A percentile compares a stretch with the other conserved stretches of the same genome.
These are phyloP conservation scores for Calypte anna DNA, from an alignment of 2,113 vertebrate genomes.

Conservation along the genomic window DNA sequence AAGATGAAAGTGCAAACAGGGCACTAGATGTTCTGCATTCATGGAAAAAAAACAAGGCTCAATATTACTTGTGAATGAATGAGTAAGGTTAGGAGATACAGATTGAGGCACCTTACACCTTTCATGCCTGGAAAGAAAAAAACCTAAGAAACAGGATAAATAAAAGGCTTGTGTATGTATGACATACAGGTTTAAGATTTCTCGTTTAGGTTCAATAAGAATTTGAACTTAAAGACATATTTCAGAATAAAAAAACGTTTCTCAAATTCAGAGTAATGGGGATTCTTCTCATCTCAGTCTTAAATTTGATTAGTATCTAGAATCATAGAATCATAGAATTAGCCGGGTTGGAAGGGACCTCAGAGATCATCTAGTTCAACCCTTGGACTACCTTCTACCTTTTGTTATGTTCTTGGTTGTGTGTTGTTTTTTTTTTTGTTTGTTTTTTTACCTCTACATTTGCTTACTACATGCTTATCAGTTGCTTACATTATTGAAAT, in stretches of 20 bases:
- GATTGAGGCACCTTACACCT: background rate
- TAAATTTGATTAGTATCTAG: background rate
- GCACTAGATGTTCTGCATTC: background rate
- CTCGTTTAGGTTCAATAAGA: background rate
- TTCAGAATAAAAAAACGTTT: background rate
- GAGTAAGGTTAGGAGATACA: background rate
- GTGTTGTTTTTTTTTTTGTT: no score
- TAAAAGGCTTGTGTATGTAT: background rate
- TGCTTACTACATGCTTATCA: slow-evolving; percentile 45
- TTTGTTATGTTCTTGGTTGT: background rate
- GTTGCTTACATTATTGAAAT: slow-evolving; percentile 54
- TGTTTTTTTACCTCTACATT: background rate
- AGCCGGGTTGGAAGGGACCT: no score
- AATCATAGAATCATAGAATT: no score
- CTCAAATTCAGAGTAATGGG: background rate
- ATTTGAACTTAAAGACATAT: background rate
- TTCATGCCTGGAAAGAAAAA: background rate
- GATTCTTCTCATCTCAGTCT: background rate
- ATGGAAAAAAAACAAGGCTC: background rate
- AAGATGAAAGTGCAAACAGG: background rate
- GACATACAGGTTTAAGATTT: background rate
- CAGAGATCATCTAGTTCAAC: no score
- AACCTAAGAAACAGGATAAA: background rate
- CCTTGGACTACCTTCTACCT: no score
- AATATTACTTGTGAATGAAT: background rate